Evolutionary conservation across 1,140 invertebrate species (phyloP).

Genomic region (Leptinotarsa undecemlineata): DNA sequence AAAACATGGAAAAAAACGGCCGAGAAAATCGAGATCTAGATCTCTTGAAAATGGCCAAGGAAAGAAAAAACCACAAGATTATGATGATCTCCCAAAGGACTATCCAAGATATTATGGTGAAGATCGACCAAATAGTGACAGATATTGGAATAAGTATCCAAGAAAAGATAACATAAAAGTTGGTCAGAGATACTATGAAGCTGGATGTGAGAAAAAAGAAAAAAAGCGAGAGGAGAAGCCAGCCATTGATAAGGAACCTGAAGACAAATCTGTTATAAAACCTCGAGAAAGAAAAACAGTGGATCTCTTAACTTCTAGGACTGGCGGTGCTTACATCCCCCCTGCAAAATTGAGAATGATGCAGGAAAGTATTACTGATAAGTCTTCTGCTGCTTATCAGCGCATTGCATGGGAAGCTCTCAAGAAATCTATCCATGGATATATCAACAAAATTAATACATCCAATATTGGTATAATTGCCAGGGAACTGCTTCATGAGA

Average conservation of each 20-base stretch:
- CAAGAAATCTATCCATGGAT: constrained; percentile 98
- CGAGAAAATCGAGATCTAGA: background rate
- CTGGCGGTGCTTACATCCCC: constrained; percentile 97
- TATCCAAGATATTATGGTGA: constrained; percentile 52
- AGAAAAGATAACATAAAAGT: constrained; percentile 46
- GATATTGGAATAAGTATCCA: constrained; percentile 55
- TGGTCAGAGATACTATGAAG: constrained; percentile 45
- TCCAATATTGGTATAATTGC: constrained; percentile 94
- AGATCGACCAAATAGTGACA: constrained; percentile 49
- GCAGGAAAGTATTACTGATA: constrained; percentile 93
- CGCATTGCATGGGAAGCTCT: constrained; percentile 97
- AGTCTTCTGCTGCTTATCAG: constrained; percentile 90
- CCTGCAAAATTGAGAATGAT: constrained; percentile 93
- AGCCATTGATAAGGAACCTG: constrained; percentile 25
- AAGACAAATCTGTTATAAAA: constrained; percentile 35
- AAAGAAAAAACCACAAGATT: constrained; percentile 7
- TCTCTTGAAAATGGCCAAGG: background rate
- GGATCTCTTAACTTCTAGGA: constrained; percentile 80
- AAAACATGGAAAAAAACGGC: background rate
- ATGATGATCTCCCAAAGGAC: constrained; percentile 13
- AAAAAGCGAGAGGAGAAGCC: constrained; percentile 33
- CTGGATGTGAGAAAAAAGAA: constrained; percentile 29
- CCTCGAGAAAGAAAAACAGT: constrained; percentile 62
- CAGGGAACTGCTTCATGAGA: constrained; percentile 89
- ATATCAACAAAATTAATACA: constrained; percentile 97